Base-by-base conservation (phyloP, 2,888 invertebrate genomes). In the Tanypteryx hageni region DNA sequence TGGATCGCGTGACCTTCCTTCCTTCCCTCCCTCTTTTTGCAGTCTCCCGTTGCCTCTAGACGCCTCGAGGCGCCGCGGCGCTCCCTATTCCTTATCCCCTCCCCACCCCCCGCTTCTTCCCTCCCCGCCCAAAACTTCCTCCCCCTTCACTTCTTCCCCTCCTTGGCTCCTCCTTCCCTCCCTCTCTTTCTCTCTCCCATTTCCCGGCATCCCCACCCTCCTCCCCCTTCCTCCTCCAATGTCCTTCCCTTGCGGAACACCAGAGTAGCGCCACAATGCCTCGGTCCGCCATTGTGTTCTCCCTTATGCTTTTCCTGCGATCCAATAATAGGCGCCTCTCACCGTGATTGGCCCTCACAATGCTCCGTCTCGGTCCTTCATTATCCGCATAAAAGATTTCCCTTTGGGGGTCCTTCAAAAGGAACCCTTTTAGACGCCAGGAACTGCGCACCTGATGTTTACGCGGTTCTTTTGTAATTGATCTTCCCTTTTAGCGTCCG, bases 231-330 rank as follows among this genome's bases (percentile, higher is more conserved):
- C 64, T 89, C 64, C 89, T 89, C 89, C 89, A 89, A 89, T 89
- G 64, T 89, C 89, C 44, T 68, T 64, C 64, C 27, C 64, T 31
- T 83, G 82, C 22, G 83, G 56, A 57, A 83, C n/a, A 57, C 18
- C 9, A n/a, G 16, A 56, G 16, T 57, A 44, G 61, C 59, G 44
- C 64, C 89, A 89, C 89, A 89, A 89, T 89, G 89, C 89, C 68
- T 68, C 61, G 61, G 44, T 61, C 89, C 89, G 89, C 89, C 89
- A 89, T 89, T 89, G 89, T 89, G 89, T 89, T 89, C 89, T 64
- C 9, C 4, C 59, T 56, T 44, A 16, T 56, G 9, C 57, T 57
- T 16, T 18, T 16, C 56, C 68, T 44, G 56, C 58, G 68, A 44
- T 56, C 89, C 89, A 89, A 89, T 89, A 89, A 89, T 89, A 89